Evolutionary conservation across 2,888 invertebrate genomes (phyloP).

Genomic region (Patella depressa): DNA sequence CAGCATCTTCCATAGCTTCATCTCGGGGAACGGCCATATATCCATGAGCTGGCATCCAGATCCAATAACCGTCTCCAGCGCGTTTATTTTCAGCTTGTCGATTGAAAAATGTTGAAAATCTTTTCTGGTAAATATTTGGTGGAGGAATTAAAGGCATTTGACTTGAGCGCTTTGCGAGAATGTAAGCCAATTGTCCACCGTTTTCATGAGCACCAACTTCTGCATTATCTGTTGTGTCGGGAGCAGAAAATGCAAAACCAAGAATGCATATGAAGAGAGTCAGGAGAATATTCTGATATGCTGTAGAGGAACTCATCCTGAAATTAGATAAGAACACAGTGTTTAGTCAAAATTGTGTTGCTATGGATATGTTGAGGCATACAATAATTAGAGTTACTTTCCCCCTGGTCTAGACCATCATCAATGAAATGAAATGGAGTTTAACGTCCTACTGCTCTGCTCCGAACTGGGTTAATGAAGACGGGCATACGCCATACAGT

Average conservation of each 20-base stretch:
- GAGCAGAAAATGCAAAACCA: constrained; percentile 10
- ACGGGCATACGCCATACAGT: no score
- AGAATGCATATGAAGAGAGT: constrained; percentile 1
- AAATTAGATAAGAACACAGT: not conserved
- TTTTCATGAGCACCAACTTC: not conserved
- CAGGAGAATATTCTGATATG: constrained; percentile 3
- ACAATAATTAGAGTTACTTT: no score
- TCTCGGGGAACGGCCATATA: constrained; percentile 63
- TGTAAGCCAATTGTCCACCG: constrained; percentile 11
- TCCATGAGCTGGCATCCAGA: constrained; percentile 69
- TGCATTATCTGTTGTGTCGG: constrained; percentile 5
- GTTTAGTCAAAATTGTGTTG: no score
- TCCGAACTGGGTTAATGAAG: no score
- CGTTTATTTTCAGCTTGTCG: not conserved
- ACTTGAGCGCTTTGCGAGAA: constrained; percentile 30
- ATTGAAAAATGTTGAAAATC: constrained; percentile 8
- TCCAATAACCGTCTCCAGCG: constrained; percentile 53
- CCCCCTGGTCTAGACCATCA: no score
- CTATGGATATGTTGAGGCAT: no score
- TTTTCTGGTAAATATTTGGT: constrained; percentile 43
- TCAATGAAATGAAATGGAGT: no score
- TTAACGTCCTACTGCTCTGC: no score
- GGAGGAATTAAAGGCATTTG: constrained; percentile 43
- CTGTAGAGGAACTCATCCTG: constrained; percentile 1
- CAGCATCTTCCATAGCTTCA: constrained; percentile 37